Evolutionary conservation across 1,140 invertebrate genomes (phyloP), one percentile per base, ranked within the genome.

Genomic region (Triops cancriformis): DNA sequence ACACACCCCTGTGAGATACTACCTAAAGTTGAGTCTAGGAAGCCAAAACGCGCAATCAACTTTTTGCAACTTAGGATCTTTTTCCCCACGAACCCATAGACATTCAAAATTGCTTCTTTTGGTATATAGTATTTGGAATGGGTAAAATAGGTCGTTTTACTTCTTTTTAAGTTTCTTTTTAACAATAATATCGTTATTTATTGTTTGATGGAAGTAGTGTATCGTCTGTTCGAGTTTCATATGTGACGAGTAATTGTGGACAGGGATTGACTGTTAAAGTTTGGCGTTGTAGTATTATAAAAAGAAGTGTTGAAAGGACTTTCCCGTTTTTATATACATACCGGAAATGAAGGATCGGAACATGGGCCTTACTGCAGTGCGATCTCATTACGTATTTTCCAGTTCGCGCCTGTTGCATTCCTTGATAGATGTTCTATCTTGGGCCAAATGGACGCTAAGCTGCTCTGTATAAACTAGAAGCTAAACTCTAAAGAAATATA

Each of bases 171-270:
- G 18, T 64, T n/a, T 64, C 18, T 64, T 64, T 64, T 64, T 64
- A 64, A n/a, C 18, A 23, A 64, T 64, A n/a, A 64, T 64, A 18
- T 64, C 23, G 51, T 64, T 64, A 64, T 64, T 64, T 64, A 64
- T 64, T 64, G 51, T 23, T 64, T 64, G 51, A 64, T 64, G 51
- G 51, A 64, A 64, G 51, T 64, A 64, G 51, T n/a, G 18, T 64
- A 64, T 37, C 31, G 18, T n/a, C 0, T 64, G n/a, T 64, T 18
- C 51, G 51, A 23, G 51, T 14, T 64, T 64, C 51, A 64, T 5
- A 23, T 64, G 14, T 64, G 18, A 23, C 18, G 23, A 64, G 51
- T 23, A 37, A 37, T 10, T 64, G 51, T 64, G 51, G 51, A 64
- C 14, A 6, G 51, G 51, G 51, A n/a, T 23, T 64, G 51, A 64